These are phyloP conservation scores for Acanthococcus lagerstroemiae DNA, from an alignment of 2,888 invertebrate genomes.

Conservation along the genomic window DNA sequence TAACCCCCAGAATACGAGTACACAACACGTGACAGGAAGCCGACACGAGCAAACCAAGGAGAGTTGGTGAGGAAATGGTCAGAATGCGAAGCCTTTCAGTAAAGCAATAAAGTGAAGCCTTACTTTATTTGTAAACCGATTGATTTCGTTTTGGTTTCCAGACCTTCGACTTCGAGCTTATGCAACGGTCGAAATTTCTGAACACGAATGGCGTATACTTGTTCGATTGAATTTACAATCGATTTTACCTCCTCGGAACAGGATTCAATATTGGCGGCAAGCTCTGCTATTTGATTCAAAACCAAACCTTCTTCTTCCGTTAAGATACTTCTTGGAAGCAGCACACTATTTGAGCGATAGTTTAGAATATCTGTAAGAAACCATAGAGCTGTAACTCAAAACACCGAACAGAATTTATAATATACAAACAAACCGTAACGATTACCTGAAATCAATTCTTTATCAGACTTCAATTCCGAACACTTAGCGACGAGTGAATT, in stretches of 20 bases:
- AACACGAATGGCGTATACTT: neutral
- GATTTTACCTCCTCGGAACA: neutral
- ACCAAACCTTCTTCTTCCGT: constrained; percentile 8
- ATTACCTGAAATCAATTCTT: constrained; percentile 2
- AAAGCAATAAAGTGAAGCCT: neutral
- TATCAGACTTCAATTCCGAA: neutral
- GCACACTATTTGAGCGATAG: neutral
- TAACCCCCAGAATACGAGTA: too few species aligned
- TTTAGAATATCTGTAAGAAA: constrained; percentile 2
- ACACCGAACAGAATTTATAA: neutral
- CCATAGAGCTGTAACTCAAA: neutral
- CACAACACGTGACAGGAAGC: too few species aligned
- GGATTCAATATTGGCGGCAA: neutral
- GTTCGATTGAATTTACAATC: neutral
- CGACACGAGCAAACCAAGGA: too few species aligned
- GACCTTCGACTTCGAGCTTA: neutral
- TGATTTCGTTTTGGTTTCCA: neutral
- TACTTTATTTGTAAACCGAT: constrained; percentile 14
- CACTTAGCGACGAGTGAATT: neutral
- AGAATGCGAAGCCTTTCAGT: too few species aligned
- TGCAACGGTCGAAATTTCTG: constrained; percentile 3
- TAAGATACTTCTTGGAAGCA: constrained; percentile 8
- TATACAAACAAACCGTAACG: neutral
- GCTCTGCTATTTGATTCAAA: neutral
- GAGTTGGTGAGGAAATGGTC: too few species aligned